Conservation (phyloP, 2,888 invertebrate genomes). For the Lepidonotus clava region DNA sequence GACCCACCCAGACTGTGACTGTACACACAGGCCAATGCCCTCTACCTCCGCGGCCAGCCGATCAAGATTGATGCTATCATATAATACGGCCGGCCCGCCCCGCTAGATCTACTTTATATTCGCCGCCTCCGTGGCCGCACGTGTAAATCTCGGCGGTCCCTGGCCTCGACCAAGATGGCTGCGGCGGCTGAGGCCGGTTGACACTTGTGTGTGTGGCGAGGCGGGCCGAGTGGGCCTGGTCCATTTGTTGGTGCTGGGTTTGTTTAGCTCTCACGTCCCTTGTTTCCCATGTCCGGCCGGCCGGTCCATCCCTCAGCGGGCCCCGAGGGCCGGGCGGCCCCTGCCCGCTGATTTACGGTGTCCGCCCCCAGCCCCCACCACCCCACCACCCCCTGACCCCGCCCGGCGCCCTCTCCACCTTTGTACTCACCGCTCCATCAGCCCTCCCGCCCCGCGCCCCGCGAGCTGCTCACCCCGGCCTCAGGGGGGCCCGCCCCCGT, state of each 20-base stretch:
- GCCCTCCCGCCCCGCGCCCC: background rate
- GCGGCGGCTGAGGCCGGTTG: background rate
- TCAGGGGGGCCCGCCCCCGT: background rate
- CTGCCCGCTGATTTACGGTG: background rate
- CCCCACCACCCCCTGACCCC: background rate
- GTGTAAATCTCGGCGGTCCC: background rate
- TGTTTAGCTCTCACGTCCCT: constrained; percentile 1
- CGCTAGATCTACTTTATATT: background rate
- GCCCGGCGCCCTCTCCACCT: background rate
- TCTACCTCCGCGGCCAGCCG: too few relatives aligned
- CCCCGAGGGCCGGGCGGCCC: background rate
- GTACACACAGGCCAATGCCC: too few relatives aligned
- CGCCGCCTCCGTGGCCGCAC: background rate
- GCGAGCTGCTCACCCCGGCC: background rate
- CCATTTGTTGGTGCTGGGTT: constrained; percentile 35
- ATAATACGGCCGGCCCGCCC: background rate
- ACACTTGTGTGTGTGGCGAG: constrained; percentile 7
- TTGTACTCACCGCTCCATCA: background rate
- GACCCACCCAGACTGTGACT: too few relatives aligned
- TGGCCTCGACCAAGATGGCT: background rate
- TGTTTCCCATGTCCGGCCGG: constrained; percentile 16
- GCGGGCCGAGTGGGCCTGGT: background rate
- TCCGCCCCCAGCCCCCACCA: background rate
- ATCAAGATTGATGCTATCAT: too few relatives aligned
- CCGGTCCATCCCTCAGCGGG: background rate